These are phyloP conservation scores for Atethmia centrago DNA, from an alignment of 2,888 invertebrate species.

Conservation along the genomic window DNA sequence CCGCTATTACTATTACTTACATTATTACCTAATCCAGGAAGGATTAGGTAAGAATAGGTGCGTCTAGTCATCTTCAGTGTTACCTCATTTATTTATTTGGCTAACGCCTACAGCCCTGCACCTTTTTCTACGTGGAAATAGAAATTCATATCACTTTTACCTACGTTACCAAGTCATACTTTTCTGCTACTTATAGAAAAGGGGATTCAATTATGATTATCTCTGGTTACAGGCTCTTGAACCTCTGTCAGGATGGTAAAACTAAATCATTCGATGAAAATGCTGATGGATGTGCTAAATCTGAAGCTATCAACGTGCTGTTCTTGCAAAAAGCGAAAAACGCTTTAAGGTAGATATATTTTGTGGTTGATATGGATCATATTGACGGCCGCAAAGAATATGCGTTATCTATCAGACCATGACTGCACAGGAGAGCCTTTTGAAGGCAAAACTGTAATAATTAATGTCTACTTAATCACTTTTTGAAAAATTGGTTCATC, in stretches of 20 bases:
- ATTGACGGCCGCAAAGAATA: too few relatives aligned
- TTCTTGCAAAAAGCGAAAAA: slow-evolving; percentile 53
- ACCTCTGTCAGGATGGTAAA: slow-evolving; percentile 94
- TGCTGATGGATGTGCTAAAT: slow-evolving; percentile 94
- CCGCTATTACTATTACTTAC: not conserved
- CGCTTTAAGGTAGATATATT: slow-evolving; percentile 41
- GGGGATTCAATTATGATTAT: not conserved
- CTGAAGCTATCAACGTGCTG: slow-evolving; percentile 92
- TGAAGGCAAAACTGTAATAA: too few relatives aligned
- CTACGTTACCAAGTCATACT: not conserved
- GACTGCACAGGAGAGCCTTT: too few relatives aligned
- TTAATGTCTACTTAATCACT: too few relatives aligned
- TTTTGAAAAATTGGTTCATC: too few relatives aligned
- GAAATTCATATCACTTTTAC: not conserved
- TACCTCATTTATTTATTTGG: not conserved
- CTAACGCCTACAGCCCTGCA: not conserved
- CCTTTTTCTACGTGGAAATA: not conserved
- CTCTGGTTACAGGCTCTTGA: slow-evolving; percentile 71
- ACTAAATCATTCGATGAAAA: slow-evolving; percentile 96
- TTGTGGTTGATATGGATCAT: not conserved
- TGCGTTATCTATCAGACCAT: too few relatives aligned
- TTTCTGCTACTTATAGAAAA: not conserved
- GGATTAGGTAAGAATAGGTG: too few relatives aligned
- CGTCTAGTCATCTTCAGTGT: not conserved
- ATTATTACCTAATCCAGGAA: not conserved